Conservation (phyloP, 2,797 vertebrate species). For the Diplodus sargus region DNA sequence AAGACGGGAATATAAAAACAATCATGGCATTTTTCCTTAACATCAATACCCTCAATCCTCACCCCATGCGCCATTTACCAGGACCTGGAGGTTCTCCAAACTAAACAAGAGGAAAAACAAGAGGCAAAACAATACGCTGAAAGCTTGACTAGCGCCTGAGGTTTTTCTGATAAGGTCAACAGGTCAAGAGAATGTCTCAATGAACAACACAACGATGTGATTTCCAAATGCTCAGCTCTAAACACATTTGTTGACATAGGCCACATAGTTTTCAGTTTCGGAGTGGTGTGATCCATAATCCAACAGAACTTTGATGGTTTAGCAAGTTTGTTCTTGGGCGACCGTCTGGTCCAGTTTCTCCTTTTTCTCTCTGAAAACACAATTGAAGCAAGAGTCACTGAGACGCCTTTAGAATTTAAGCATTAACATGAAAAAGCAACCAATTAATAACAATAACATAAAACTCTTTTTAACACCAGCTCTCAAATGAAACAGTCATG, state of each 20-base stretch:
- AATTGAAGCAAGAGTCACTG: slow-evolving; percentile 18
- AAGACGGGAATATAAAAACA: slow-evolving; percentile 67
- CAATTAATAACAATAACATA: not conserved
- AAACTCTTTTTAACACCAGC: not conserved
- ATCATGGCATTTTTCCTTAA: slow-evolving; percentile 50
- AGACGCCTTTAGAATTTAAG: slow-evolving; percentile 1
- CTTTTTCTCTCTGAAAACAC: slow-evolving; percentile 65
- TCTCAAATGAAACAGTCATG: no score
- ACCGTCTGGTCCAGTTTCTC: slow-evolving; percentile 42
- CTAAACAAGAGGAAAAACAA: slow-evolving; percentile 58
- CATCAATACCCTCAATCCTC: slow-evolving; percentile 57
- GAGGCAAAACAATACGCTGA: slow-evolving; percentile 42
- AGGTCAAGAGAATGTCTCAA: slow-evolving; percentile 47
- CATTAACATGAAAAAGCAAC: not conserved
- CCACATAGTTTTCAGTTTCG: slow-evolving; percentile 19
- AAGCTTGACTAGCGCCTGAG: slow-evolving; percentile 27
- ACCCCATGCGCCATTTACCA: slow-evolving; percentile 54
- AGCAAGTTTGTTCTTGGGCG: slow-evolving; percentile 55
- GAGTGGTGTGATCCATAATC: slow-evolving; percentile 35
- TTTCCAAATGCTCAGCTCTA: slow-evolving; percentile 45
- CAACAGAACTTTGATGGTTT: slow-evolving; percentile 28
- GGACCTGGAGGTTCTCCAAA: slow-evolving; percentile 65
- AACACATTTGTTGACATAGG: slow-evolving; percentile 19
- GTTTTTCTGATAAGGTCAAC: slow-evolving; percentile 50
- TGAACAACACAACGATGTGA: slow-evolving; percentile 17